Conservation (phyloP, 1,140 invertebrate genomes). For the Choristoneura fumiferana region DNA sequence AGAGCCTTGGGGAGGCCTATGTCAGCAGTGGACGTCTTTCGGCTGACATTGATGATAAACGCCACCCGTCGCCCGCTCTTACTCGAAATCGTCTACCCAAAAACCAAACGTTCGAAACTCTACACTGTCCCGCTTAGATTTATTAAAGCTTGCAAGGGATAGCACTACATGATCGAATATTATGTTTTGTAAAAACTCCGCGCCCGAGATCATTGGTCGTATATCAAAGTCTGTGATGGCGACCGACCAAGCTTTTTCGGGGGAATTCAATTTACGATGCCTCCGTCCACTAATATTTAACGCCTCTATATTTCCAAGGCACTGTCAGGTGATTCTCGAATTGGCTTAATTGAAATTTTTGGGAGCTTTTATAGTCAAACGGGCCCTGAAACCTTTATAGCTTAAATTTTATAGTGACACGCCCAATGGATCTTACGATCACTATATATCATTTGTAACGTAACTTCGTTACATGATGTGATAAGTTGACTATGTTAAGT, state of each 20-base stretch:
- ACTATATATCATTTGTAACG: no score
- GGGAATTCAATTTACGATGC: constrained; percentile 12
- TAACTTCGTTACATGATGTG: no score
- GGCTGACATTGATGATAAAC: no score
- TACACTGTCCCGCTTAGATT: background rate
- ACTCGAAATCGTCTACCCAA: background rate
- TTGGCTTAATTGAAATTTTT: constrained; percentile 12
- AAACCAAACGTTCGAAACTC: background rate
- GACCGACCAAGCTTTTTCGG: constrained; percentile 17
- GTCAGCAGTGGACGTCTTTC: no score
- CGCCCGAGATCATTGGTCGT: background rate
- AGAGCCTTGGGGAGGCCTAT: no score
- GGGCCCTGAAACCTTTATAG: no score
- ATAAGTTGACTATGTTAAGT: no score
- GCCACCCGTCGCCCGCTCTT: background rate
- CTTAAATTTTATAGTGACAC: no score
- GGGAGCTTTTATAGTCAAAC: background rate
- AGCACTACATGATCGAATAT: background rate
- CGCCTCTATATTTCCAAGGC: constrained; percentile 13
- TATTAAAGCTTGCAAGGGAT: background rate
- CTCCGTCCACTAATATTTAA: constrained; percentile 18
- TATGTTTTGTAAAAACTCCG: background rate
- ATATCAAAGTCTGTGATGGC: constrained; percentile 10
- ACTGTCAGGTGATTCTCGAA: constrained; percentile 10
- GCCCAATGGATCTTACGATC: no score